phyloP scores from a whole-genome alignment of 2,888 invertebrate genomes.

The Eupsilia transversa region DNA sequence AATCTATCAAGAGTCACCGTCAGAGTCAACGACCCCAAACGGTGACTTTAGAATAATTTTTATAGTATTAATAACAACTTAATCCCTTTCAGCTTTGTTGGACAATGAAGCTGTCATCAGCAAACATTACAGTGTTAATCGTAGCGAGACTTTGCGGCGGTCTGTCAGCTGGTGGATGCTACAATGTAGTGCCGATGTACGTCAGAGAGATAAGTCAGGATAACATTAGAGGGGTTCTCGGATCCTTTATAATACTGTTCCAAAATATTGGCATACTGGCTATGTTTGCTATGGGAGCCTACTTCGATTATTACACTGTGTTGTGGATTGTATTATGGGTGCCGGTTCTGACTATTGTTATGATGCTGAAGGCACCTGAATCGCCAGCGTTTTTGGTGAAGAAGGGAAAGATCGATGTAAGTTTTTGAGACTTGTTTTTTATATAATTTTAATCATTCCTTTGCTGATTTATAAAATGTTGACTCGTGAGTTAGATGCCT shows the following conservation, averaged over 20 bases:
- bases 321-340: constrained; percentile 74
- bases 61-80: constrained; percentile 3
- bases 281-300: constrained; percentile 81
- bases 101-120: constrained; percentile 76
- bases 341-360: constrained; percentile 72
- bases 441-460: background rate
- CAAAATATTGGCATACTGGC: constrained; percentile 77
- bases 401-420: constrained; percentile 77
- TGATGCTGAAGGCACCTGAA: constrained; percentile 80
- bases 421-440: constrained; percentile 27
- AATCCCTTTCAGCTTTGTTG: constrained; percentile 75
- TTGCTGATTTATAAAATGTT: background rate
- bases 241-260: constrained; percentile 75
- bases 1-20: background rate
- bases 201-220: constrained; percentile 83
- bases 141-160: constrained; percentile 77
- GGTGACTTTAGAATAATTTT: background rate
- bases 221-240: constrained; percentile 77
- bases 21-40: too few species aligned
- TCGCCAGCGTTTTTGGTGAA: constrained; percentile 83
- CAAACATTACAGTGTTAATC: constrained; percentile 71
- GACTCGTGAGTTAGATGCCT: background rate
- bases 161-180: constrained; percentile 79
- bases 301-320: constrained; percentile 76
- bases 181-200: constrained; percentile 79